Percentiles rank a stretch among this genome's conserved stretches.
These are phyloP conservation scores for Allophyes oxyacanthae DNA, from an alignment of 2,888 invertebrate species.

Conservation along the genomic window DNA sequence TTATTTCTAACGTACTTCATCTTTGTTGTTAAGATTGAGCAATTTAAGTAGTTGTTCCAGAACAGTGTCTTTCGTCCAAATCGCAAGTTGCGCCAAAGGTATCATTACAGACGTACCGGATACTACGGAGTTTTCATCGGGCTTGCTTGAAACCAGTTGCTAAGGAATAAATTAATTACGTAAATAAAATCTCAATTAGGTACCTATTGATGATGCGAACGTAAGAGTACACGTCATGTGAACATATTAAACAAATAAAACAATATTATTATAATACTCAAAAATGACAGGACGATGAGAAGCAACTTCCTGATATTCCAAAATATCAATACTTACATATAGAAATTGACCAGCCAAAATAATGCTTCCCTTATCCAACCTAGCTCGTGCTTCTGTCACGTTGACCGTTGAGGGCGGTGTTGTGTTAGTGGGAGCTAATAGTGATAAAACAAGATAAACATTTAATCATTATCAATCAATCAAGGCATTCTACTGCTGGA, in stretches of 20 bases:
- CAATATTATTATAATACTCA: too few species aligned
- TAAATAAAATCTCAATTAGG: not conserved
- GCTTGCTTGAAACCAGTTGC: slow-evolving; percentile 47
- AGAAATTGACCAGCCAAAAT: slow-evolving; percentile 46
- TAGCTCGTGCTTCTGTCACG: slow-evolving; percentile 44
- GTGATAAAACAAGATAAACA: not conserved
- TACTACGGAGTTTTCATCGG: slow-evolving; percentile 54
- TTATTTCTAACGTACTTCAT: slow-evolving; percentile 53
- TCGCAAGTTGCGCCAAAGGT: slow-evolving; percentile 52
- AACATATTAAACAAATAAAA: too few species aligned
- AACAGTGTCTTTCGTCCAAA: slow-evolving; percentile 43
- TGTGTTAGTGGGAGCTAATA: slow-evolving; percentile 1
- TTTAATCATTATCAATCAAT: too few species aligned
- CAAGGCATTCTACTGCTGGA: too few species aligned
- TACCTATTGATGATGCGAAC: too few species aligned
- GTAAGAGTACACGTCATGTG: too few species aligned
- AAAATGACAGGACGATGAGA: too few species aligned
- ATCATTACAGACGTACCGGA: slow-evolving; percentile 60
- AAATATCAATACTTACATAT: slow-evolving; percentile 18
- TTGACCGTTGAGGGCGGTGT: slow-evolving; percentile 25
- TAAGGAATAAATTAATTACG: slow-evolving; percentile 36
- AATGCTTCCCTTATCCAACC: slow-evolving; percentile 48
- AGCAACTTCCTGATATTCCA: not conserved
- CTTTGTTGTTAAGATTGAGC: slow-evolving; percentile 52
- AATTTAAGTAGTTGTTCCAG: slow-evolving; percentile 52